phyloP scores from a whole-genome alignment of 2,888 invertebrate species.

The Plusia festucae region DNA sequence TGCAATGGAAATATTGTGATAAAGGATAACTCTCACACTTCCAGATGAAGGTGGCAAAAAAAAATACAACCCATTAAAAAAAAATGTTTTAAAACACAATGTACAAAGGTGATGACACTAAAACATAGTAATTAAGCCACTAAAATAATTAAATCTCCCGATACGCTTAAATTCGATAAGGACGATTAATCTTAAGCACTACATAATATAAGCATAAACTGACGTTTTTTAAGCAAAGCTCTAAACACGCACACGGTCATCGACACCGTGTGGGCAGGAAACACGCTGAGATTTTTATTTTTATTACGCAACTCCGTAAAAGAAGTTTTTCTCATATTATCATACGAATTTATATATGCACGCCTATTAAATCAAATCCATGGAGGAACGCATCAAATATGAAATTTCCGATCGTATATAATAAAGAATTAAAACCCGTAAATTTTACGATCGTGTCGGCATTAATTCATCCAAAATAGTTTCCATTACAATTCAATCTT shows the following conservation, averaged over 20 bases:
- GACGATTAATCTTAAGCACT: conserved; percentile 58
- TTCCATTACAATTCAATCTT: not conserved
- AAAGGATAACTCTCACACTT: too few relatives aligned
- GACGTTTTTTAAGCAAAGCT: conserved; percentile 47
- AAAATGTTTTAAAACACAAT: not conserved
- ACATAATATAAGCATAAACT: conserved; percentile 54
- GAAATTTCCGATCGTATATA: conserved; percentile 23
- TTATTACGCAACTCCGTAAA: conserved; percentile 59
- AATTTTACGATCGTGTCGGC: conserved; percentile 20
- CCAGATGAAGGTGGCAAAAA: too few relatives aligned
- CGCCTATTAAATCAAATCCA: conserved; percentile 48
- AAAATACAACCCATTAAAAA: too few relatives aligned
- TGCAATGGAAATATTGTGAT: too few relatives aligned
- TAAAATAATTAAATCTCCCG: conserved; percentile 24
- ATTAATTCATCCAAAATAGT: conserved; percentile 23
- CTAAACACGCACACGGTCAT: conserved; percentile 55
- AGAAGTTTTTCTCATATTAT: conserved; percentile 58
- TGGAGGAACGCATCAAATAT: conserved; percentile 32
- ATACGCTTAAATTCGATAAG: conserved; percentile 50
- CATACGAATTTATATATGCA: conserved; percentile 52
- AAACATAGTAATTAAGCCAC: conserved; percentile 30
- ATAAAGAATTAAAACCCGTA: conserved; percentile 25
- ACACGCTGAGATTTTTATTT: conserved; percentile 59
- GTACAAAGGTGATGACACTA: conserved; percentile 16
- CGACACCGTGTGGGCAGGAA: conserved; percentile 58